Evolutionary conservation across 2,113 vertebrate species (phyloP).

Genomic region (Hylia prasina): DNA sequence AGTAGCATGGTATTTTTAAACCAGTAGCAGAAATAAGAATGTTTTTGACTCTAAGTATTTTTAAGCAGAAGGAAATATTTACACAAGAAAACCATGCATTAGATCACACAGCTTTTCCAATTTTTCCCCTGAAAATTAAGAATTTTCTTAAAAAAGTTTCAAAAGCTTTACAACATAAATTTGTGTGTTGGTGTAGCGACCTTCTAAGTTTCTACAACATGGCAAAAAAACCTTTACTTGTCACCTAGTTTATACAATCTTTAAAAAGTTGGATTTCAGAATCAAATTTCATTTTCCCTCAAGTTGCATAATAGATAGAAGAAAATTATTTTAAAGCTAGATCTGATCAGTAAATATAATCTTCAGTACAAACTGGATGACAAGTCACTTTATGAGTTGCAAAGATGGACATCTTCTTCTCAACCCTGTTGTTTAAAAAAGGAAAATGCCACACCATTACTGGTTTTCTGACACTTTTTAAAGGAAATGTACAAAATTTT

Average conservation of each 20-base stretch:
- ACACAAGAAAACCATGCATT: background rate
- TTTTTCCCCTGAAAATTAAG: background rate
- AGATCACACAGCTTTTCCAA: background rate
- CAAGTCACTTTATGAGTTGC: background rate
- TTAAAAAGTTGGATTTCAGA: background rate
- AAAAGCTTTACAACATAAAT: background rate
- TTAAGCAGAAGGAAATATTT: background rate
- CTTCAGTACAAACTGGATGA: background rate
- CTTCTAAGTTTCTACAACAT: background rate
- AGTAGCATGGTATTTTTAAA: background rate
- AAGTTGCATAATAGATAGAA: background rate
- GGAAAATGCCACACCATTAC: rapidly evolving
- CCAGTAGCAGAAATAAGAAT: background rate
- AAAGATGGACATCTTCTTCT: background rate
- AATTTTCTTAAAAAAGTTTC: background rate
- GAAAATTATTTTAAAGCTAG: background rate
- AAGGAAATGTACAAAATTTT: background rate
- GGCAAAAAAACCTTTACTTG: background rate
- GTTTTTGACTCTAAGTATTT: background rate
- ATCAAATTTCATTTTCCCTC: background rate
- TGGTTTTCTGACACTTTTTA: background rate
- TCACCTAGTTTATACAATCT: background rate
- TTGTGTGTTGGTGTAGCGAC: background rate
- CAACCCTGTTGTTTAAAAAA: background rate
- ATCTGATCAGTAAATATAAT: background rate